Evolutionary conservation across 2,797 vertebrate species (phyloP).

Genomic region (Tadarida brasiliensis): DNA sequence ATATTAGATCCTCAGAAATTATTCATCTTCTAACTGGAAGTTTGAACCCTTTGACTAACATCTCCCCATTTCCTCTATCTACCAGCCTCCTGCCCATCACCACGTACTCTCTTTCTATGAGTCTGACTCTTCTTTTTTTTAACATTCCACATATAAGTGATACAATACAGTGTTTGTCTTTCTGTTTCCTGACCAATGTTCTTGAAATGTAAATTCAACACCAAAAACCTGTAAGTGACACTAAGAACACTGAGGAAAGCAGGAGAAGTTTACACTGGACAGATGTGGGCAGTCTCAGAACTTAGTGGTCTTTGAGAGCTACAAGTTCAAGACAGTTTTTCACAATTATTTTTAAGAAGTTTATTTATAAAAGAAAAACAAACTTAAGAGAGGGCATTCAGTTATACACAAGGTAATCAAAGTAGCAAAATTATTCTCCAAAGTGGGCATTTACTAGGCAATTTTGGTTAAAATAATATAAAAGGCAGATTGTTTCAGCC

Average conservation of each 20-base stretch:
- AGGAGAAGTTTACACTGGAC: constrained; percentile 57
- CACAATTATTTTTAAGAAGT: constrained; percentile 51
- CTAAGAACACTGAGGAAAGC: constrained; percentile 27
- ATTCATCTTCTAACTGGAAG: background rate
- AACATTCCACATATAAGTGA: background rate
- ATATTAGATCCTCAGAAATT: background rate
- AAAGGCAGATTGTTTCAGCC: constrained; percentile 61
- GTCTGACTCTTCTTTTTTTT: background rate
- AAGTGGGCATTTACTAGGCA: constrained; percentile 68
- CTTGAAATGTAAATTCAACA: constrained; percentile 55
- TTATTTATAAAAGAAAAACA: constrained; percentile 65
- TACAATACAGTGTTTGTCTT: background rate
- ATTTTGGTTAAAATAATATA: constrained; percentile 65
- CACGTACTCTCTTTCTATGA: background rate
- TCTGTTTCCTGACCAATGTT: background rate
- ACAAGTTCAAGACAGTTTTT: constrained; percentile 68
- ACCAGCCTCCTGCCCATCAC: background rate
- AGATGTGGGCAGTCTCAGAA: constrained; percentile 26
- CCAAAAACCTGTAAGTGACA: constrained; percentile 20
- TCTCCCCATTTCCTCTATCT: background rate
- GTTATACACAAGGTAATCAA: constrained; percentile 65
- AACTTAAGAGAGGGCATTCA: constrained; percentile 61
- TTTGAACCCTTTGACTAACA: background rate
- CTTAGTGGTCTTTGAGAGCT: constrained; percentile 42
- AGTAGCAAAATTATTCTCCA: constrained; percentile 63